Evolutionary conservation across 2,888 invertebrate species (phyloP).

Genomic region (Chloromyia formosa): DNA sequence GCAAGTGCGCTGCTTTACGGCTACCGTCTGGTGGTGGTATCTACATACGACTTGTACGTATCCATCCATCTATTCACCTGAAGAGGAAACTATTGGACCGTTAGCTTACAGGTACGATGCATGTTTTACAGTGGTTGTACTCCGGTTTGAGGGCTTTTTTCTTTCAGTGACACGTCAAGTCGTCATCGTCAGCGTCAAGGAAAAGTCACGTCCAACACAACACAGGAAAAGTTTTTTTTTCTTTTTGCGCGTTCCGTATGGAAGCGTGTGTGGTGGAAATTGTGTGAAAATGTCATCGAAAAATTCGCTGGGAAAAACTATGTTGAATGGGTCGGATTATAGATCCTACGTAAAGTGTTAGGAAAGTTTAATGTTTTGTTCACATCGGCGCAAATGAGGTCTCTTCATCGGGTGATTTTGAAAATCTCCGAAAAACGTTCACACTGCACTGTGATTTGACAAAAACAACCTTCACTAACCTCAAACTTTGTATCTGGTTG

Average conservation of each 20-base stretch:
- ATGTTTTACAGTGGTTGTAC: slow-evolving; percentile 30
- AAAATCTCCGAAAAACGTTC: too few species aligned
- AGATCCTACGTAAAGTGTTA: not conserved
- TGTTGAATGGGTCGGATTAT: not conserved
- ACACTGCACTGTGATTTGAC: too few species aligned
- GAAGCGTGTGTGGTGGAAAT: not conserved
- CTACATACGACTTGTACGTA: not conserved
- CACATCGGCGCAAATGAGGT: not conserved
- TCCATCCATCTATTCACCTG: slow-evolving; percentile 18
- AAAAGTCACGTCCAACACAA: slow-evolving; percentile 30
- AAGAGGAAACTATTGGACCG: slow-evolving; percentile 37
- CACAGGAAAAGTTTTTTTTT: slow-evolving; percentile 30
- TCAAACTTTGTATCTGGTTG: too few species aligned
- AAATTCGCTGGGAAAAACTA: not conserved
- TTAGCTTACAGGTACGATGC: slow-evolving; percentile 34
- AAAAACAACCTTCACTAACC: too few species aligned
- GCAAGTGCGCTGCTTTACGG: too few species aligned
- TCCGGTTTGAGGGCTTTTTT: slow-evolving; percentile 10
- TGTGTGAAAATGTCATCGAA: slow-evolving; percentile 28
- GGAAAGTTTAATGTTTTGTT: too few species aligned
- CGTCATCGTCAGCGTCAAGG: slow-evolving; percentile 6
- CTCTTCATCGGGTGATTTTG: not conserved
- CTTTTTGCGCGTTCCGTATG: not conserved
- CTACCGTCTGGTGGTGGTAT: too few species aligned
- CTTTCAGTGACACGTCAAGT: slow-evolving; percentile 4